Percentiles rank a stretch among this genome's conserved stretches.
These are phyloP conservation scores for Cassiopea andromeda DNA, from an alignment of 30 jellyfish, hydroid and myxozoan species.

Conservation along the genomic window DNA sequence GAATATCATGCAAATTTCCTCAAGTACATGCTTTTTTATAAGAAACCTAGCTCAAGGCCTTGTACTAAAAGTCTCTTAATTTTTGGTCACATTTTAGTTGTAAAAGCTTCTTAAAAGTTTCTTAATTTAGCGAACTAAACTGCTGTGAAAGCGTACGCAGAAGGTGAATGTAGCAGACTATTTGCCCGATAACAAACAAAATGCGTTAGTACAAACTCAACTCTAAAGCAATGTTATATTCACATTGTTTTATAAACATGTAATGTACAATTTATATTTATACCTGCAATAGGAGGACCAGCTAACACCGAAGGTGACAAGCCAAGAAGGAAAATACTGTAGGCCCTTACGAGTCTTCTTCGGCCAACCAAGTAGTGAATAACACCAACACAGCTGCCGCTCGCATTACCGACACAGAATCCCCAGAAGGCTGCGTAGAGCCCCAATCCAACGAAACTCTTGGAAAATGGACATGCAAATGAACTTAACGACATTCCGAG, in stretches of 20 bases:
- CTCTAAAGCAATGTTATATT: too few species aligned
- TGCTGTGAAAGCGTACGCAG: too few species aligned
- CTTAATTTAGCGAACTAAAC: too few species aligned
- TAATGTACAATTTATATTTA: background rate
- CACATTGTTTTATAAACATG: background rate
- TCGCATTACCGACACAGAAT: conserved; percentile 40
- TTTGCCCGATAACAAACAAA: too few species aligned
- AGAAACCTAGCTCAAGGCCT: too few species aligned
- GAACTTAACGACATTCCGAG: conserved; percentile 42
- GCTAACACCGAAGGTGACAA: conserved; percentile 50
- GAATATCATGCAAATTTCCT: too few species aligned
- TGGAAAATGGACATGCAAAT: conserved; percentile 50
- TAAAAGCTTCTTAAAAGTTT: too few species aligned
- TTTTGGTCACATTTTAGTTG: too few species aligned
- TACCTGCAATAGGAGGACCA: conserved; percentile 77
- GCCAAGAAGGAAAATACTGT: conserved; percentile 58
- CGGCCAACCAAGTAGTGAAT: conserved; percentile 47
- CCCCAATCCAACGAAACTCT: conserved; percentile 27
- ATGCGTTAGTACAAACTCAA: too few species aligned
- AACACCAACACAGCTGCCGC: conserved; percentile 40
- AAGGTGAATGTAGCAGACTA: too few species aligned
- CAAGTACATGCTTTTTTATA: too few species aligned
- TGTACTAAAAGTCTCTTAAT: too few species aligned
- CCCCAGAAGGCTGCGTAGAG: conserved; percentile 47
- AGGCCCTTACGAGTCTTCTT: conserved; percentile 32